These are phyloP conservation scores for Adelognathus sp. DNA, from an alignment of 2,888 invertebrate species.

Conservation along the genomic window DNA sequence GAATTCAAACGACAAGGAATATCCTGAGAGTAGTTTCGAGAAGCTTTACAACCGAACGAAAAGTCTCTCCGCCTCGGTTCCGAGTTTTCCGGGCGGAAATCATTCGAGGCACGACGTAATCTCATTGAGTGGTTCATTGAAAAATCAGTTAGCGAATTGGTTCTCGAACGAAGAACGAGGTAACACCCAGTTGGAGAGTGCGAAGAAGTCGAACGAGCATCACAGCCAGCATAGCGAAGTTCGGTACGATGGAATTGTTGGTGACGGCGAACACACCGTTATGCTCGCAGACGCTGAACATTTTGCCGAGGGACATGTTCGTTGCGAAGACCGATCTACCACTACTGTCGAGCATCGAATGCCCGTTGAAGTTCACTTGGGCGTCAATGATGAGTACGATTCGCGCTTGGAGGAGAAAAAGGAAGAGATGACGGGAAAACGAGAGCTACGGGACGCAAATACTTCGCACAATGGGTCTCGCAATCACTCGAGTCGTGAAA, in stretches of 20 bases:
- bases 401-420: neutral
- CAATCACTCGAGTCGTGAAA: neutral
- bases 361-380: constrained; percentile 32
- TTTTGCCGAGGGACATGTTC: constrained; percentile 23
- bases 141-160: constrained; percentile 56
- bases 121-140: constrained; percentile 49
- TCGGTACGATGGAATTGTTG: constrained; percentile 5
- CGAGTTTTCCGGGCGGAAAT: constrained; percentile 50
- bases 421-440: neutral
- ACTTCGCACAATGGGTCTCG: neutral
- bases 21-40: constrained; percentile 24
- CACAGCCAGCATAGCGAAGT: constrained; percentile 19
- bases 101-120: constrained; percentile 38
- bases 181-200: neutral
- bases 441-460: neutral
- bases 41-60: constrained; percentile 19
- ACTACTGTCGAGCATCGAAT: constrained; percentile 1
- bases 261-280: neutral
- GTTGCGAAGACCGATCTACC: constrained; percentile 32
- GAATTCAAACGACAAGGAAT: constrained; percentile 6
- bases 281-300: neutral
- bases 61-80: constrained; percentile 31
- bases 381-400: constrained; percentile 12
- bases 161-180: constrained; percentile 27
- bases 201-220: constrained; percentile 11